phyloP scores from a whole-genome alignment of 2,113 vertebrate species.

The Alethe castanea region DNA sequence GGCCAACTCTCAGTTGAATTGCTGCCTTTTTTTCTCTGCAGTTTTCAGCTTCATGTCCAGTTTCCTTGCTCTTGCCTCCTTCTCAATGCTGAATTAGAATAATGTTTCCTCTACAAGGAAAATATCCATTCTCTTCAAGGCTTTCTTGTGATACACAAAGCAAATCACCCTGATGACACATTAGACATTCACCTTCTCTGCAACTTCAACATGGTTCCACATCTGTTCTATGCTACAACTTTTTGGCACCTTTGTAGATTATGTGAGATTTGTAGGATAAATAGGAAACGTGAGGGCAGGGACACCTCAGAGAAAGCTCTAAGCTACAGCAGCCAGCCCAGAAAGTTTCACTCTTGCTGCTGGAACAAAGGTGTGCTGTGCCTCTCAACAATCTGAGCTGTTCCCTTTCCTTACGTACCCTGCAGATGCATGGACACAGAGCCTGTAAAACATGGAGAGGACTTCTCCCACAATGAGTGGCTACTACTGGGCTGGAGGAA shows the following conservation, averaged over 20 bases:
- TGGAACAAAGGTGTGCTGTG: neutral
- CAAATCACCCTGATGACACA: neutral
- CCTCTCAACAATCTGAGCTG: neutral
- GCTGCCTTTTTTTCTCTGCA: neutral
- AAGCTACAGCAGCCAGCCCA: neutral
- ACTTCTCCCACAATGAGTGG: neutral
- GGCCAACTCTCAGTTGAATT: neutral
- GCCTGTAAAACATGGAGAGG: neutral
- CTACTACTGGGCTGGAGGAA: neutral
- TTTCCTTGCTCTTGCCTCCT: neutral
- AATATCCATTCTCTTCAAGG: neutral
- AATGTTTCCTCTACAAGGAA: neutral
- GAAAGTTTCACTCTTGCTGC: neutral
- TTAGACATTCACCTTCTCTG: neutral
- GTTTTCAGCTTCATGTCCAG: neutral
- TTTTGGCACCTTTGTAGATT: neutral
- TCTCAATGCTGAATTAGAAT: neutral
- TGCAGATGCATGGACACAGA: neutral
- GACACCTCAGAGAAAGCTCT: neutral
- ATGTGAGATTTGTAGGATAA: neutral
- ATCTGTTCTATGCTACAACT: neutral
- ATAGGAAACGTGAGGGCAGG: neutral
- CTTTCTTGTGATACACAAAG: neutral
- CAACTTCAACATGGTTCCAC: neutral
- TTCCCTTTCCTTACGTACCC: neutral